A percentile compares a stretch with the other conserved stretches of the same genome.
Conservation (phyloP, 2,888 invertebrate genomes). For the Lochmaea capreae region DNA sequence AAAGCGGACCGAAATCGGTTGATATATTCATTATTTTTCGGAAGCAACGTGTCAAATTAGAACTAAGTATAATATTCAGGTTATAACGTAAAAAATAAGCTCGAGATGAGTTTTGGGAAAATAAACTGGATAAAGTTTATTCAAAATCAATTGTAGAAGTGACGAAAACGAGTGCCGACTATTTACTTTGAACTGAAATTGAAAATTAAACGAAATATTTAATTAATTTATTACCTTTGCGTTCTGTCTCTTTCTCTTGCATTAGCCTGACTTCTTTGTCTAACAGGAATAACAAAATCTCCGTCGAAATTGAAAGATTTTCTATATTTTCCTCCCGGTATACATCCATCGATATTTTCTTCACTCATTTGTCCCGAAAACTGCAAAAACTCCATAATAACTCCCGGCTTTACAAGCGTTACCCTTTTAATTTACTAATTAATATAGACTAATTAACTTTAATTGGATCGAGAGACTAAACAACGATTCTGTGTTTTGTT, state of each 20-base stretch:
- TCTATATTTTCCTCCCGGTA: constrained; percentile 44
- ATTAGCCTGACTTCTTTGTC: constrained; percentile 82
- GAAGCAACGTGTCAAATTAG: too few relatives aligned
- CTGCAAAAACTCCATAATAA: constrained; percentile 44
- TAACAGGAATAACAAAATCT: constrained; percentile 58
- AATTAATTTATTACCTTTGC: constrained; percentile 86
- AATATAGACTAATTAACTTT: constrained; percentile 24
- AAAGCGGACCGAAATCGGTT: too few relatives aligned
- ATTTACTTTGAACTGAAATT: too few relatives aligned
- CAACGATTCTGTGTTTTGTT: constrained; percentile 13
- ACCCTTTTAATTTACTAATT: constrained; percentile 27
- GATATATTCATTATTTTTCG: too few relatives aligned
- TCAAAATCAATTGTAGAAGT: too few relatives aligned
- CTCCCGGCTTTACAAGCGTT: constrained; percentile 1
- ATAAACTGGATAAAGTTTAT: too few relatives aligned
- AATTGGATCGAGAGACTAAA: constrained; percentile 28
- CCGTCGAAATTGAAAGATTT: constrained; percentile 45
- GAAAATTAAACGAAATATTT: too few relatives aligned
- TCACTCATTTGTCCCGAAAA: constrained; percentile 36
- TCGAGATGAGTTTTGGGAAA: too few relatives aligned
- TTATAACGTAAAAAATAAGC: too few relatives aligned
- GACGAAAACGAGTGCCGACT: too few relatives aligned
- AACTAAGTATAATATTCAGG: too few relatives aligned
- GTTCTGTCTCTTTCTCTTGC: constrained; percentile 86
- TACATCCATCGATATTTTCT: constrained; percentile 30